These are phyloP conservation scores for Branchipolynoe longqiensis DNA, from an alignment of 2,888 invertebrate genomes.

Conservation along the genomic window DNA sequence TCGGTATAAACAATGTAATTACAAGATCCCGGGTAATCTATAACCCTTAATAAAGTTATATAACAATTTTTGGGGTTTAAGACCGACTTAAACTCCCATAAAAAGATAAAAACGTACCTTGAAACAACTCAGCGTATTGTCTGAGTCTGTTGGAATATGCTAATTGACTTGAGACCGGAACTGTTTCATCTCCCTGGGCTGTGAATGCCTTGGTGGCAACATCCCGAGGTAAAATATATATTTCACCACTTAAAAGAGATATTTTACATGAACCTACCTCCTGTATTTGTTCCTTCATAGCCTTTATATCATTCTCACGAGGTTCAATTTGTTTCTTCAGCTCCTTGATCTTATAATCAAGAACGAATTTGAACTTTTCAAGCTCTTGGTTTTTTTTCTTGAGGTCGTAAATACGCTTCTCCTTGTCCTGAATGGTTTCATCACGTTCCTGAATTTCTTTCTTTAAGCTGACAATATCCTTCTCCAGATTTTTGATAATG, in stretches of 20 bases:
- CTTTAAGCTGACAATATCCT: constrained; percentile 90
- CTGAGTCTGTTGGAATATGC: too few species aligned
- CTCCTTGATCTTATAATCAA: constrained; percentile 94
- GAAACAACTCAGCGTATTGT: too few species aligned
- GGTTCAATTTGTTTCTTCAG: constrained; percentile 93
- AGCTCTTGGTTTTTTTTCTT: constrained; percentile 91
- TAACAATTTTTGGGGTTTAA: too few species aligned
- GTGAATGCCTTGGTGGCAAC: too few species aligned
- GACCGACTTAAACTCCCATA: too few species aligned
- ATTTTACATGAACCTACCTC: constrained; percentile 74
- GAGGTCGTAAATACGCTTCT: constrained; percentile 91
- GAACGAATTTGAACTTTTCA: constrained; percentile 94
- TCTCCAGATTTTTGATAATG: constrained; percentile 88
- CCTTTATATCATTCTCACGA: constrained; percentile 91
- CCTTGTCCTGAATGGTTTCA: constrained; percentile 91
- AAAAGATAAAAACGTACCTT: too few species aligned
- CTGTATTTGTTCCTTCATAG: constrained; percentile 89
- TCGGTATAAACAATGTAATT: too few species aligned
- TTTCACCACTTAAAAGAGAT: not conserved
- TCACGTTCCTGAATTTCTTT: constrained; percentile 93
- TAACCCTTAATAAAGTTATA: too few species aligned
- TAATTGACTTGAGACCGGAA: too few species aligned
- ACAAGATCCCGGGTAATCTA: too few species aligned
- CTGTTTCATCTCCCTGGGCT: too few species aligned
- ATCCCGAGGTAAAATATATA: too few species aligned